phyloP scores from a whole-genome alignment of 2,113 vertebrate species.

The Propithecus coquereli region DNA sequence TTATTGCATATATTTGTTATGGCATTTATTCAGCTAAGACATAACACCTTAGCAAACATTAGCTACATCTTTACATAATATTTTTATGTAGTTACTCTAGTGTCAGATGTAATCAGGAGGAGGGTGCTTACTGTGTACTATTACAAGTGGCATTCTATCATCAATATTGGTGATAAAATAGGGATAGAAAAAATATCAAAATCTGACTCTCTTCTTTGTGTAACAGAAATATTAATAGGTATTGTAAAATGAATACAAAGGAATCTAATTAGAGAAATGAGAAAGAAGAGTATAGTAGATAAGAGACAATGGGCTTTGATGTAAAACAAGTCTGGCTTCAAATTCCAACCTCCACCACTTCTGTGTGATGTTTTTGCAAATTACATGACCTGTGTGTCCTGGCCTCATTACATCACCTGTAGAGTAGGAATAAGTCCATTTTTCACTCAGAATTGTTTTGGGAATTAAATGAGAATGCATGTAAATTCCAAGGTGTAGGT shows the following conservation, averaged over 20 bases:
- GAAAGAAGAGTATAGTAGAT: not conserved
- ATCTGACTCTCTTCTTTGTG: not conserved
- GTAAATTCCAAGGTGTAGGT: not conserved
- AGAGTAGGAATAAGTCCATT: not conserved
- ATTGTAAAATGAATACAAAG: not conserved
- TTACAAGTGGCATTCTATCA: not conserved
- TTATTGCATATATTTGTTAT: not conserved
- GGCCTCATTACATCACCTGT: not conserved
- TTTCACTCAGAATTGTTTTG: not conserved
- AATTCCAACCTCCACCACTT: not conserved
- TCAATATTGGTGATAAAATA: not conserved
- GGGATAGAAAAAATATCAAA: not conserved
- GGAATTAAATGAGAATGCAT: not conserved
- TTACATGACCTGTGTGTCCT: not conserved
- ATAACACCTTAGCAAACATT: not conserved
- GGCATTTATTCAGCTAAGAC: not conserved
- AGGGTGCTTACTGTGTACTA: not conserved
- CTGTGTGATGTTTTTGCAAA: not conserved
- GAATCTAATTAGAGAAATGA: not conserved
- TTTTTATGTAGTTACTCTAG: not conserved
- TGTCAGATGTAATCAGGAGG: not conserved
- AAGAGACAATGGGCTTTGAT: not conserved
- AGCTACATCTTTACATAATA: not conserved
- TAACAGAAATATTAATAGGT: not conserved
- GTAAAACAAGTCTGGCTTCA: not conserved